phyloP scores from a whole-genome alignment of 2,113 vertebrate genomes.

The Perca schrenkii region DNA sequence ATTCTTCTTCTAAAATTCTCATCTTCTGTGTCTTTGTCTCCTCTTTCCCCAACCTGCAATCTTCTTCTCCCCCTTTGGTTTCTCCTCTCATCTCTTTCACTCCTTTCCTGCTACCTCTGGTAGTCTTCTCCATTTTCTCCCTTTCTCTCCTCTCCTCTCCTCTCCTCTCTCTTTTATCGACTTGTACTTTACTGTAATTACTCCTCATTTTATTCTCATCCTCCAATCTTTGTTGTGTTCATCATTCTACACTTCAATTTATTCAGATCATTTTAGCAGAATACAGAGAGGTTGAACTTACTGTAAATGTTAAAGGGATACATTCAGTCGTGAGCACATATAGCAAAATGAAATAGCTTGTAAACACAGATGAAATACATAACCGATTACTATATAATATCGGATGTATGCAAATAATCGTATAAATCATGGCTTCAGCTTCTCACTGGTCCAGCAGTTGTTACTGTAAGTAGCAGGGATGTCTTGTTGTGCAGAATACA shows the following conservation, averaged over 20 bases:
- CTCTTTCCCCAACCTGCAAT: not conserved
- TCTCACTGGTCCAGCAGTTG: not conserved
- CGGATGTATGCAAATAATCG: not conserved
- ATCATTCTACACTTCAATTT: not conserved
- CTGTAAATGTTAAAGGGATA: not conserved
- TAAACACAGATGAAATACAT: not conserved
- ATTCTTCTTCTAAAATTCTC: not conserved
- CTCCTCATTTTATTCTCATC: not conserved
- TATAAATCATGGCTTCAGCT: not conserved
- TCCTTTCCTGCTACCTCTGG: not conserved
- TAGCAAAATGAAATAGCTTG: not conserved
- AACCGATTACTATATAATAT: not conserved
- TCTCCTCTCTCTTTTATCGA: not conserved
- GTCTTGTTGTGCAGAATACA: not conserved
- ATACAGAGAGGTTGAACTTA: not conserved
- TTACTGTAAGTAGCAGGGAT: not conserved
- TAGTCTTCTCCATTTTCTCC: not conserved
- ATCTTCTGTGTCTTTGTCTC: not conserved
- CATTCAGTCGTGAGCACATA: not conserved
- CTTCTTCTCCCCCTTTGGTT: slow-evolving; percentile 3
- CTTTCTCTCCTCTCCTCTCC: not conserved
- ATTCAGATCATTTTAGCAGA: not conserved
- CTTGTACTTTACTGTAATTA: not conserved
- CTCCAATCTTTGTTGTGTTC: not conserved
- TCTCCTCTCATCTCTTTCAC: slow-evolving; percentile 4